phyloP scores from a whole-genome alignment of 2,113 vertebrate species.

The Eurypyga helias region DNA sequence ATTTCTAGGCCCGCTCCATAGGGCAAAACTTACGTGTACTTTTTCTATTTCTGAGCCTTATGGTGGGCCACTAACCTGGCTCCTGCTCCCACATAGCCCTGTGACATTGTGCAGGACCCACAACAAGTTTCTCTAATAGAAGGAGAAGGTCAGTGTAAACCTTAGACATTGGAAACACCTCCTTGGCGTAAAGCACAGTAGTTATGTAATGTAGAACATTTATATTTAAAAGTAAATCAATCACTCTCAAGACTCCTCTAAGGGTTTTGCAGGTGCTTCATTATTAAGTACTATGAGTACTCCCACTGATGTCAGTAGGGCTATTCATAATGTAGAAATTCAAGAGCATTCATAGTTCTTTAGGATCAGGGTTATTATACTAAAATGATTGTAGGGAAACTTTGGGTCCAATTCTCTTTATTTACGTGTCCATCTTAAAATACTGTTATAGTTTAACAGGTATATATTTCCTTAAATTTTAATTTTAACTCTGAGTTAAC shows the following conservation, averaged over 20 bases:
- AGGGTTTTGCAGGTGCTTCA: background rate
- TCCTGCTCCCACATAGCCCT: background rate
- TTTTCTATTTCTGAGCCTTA: background rate
- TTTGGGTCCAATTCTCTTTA: background rate
- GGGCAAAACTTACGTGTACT: background rate
- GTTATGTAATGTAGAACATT: background rate
- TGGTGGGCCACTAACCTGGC: background rate
- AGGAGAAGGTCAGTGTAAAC: background rate
- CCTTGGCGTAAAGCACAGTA: background rate
- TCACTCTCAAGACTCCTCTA: background rate
- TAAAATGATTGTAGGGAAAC: background rate
- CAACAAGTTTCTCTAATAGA: background rate
- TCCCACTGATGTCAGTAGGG: background rate
- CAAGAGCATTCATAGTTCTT: background rate
- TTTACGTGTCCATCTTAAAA: background rate
- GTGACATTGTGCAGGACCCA: background rate
- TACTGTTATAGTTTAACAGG: background rate
- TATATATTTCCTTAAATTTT: background rate
- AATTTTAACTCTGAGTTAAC: background rate
- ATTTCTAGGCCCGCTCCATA: background rate
- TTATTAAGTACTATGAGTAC: background rate
- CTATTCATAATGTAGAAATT: background rate
- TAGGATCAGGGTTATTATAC: background rate
- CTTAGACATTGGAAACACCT: accelerated
- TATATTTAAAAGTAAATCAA: background rate